A percentile compares a stretch with the other conserved stretches of the same genome.
Evolutionary conservation across 2,888 invertebrate genomes (phyloP).

Genomic region (Oxyscelio sp.): DNA sequence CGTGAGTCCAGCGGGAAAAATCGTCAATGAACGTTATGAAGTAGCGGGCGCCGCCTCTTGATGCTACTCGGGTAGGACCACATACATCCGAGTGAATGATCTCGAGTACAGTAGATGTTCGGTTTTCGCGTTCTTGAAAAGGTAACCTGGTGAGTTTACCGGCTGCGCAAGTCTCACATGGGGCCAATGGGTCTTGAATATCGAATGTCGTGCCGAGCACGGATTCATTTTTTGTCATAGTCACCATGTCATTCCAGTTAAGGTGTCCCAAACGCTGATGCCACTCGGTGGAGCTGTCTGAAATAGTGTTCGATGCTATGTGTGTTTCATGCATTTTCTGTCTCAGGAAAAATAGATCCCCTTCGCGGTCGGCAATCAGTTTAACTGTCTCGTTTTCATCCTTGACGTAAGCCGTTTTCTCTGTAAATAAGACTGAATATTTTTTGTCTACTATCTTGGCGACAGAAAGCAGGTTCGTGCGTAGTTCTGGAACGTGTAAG

Average conservation of each 20-base stretch:
- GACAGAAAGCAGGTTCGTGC: conserved; percentile 74
- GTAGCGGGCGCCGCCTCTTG: conserved; percentile 46
- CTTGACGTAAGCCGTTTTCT: conserved; percentile 42
- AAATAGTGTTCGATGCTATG: background rate
- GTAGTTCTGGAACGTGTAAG: conserved; percentile 68
- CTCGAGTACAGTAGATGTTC: conserved; percentile 29
- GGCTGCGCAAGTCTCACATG: conserved; percentile 1
- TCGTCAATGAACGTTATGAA: conserved; percentile 1
- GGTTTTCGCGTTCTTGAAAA: background rate
- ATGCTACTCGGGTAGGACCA: conserved; percentile 63
- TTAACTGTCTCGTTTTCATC: conserved; percentile 29
- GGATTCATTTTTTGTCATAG: conserved; percentile 14
- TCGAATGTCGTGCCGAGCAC: background rate
- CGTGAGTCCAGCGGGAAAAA: conserved; percentile 68
- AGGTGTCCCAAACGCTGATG: conserved; percentile 28
- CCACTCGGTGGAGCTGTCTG: conserved; percentile 11
- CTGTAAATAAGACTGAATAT: conserved; percentile 56
- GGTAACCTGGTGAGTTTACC: conserved; percentile 1
- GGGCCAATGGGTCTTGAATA: background rate
- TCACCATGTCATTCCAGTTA: conserved; percentile 35
- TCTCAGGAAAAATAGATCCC: conserved; percentile 21
- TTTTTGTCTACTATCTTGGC: conserved; percentile 70
- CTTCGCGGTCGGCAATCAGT: conserved; percentile 39
- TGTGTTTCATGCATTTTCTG: background rate
- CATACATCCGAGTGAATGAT: conserved; percentile 64